Percentiles rank a stretch among this genome's conserved stretches.
Conservation (phyloP, 2,888 invertebrate genomes). For the Ptycholaimellus sp. region DNA sequence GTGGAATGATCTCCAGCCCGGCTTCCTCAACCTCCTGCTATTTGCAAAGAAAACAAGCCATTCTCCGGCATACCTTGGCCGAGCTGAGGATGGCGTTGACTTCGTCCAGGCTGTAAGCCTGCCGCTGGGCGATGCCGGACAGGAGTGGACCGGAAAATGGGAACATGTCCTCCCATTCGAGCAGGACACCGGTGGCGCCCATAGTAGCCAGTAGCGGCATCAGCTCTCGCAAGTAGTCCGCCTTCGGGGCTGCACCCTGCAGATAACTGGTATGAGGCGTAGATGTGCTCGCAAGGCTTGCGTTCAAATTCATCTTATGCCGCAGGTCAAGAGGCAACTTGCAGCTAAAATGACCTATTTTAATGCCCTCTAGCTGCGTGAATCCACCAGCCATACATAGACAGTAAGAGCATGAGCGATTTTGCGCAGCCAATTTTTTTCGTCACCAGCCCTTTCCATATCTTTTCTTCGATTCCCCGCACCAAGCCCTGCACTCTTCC, state of each 20-base stretch:
- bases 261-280: too few relatives aligned
- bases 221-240: conserved; percentile 33
- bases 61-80: conserved; percentile 23
- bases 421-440: too few relatives aligned
- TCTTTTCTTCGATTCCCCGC: too few relatives aligned
- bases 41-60: background rate
- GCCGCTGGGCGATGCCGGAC: conserved; percentile 38
- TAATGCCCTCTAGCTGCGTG: too few relatives aligned
- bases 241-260: conserved; percentile 54
- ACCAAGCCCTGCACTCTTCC: too few relatives aligned
- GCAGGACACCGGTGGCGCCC: conserved; percentile 50
- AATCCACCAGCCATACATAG: too few relatives aligned
- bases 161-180: conserved; percentile 72
- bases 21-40: conserved; percentile 4
- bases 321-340: too few relatives aligned
- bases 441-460: too few relatives aligned
- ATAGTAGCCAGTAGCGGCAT: conserved; percentile 39
- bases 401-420: too few relatives aligned
- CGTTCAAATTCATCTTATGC: too few relatives aligned
- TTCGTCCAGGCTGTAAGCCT: conserved; percentile 44
- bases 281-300: too few relatives aligned
- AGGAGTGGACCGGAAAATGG: conserved; percentile 41
- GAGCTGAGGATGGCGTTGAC: conserved; percentile 41
- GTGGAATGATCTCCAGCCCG: conserved; percentile 45
- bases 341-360: too few relatives aligned